phyloP scores from a whole-genome alignment of 1,140 invertebrate genomes.

The Ylistrum balloti region DNA sequence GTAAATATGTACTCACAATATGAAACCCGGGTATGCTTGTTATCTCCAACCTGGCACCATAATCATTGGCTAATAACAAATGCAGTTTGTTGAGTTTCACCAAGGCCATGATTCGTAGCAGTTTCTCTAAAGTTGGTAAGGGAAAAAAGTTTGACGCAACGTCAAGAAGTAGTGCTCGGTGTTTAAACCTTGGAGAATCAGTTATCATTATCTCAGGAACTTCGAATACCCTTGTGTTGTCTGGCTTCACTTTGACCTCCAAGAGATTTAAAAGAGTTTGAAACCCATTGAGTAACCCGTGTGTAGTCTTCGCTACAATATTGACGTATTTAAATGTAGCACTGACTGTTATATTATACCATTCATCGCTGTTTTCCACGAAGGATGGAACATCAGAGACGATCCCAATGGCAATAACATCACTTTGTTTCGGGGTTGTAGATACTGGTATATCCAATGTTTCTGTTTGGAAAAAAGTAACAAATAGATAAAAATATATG shows the following conservation, averaged over 20 bases:
- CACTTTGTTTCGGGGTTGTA: too few relatives aligned
- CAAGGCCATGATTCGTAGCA: not conserved
- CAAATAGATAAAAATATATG: too few relatives aligned
- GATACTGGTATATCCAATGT: too few relatives aligned
- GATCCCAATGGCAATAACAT: too few relatives aligned
- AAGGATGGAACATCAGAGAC: too few relatives aligned
- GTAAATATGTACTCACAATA: not conserved
- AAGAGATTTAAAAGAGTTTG: not conserved
- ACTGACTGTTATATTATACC: not conserved
- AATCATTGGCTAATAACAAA: not conserved
- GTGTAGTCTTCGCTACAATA: not conserved
- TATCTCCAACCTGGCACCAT: not conserved
- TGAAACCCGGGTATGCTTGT: not conserved
- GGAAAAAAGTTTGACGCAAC: not conserved
- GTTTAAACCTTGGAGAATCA: not conserved
- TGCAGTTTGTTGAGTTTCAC: slow-evolving; percentile 1
- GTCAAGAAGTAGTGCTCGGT: not conserved
- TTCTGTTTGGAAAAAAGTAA: too few relatives aligned
- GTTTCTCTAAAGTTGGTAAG: not conserved
- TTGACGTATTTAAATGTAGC: not conserved
- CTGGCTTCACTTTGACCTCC: not conserved
- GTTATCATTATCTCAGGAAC: not conserved
- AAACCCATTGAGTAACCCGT: not conserved
- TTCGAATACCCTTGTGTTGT: not conserved
- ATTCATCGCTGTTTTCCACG: not conserved